A percentile compares a stretch with the other conserved stretches of the same genome.
These are phyloP conservation scores for Toxonevra muliebris DNA, from an alignment of 2,888 invertebrate species.

Conservation along the genomic window DNA sequence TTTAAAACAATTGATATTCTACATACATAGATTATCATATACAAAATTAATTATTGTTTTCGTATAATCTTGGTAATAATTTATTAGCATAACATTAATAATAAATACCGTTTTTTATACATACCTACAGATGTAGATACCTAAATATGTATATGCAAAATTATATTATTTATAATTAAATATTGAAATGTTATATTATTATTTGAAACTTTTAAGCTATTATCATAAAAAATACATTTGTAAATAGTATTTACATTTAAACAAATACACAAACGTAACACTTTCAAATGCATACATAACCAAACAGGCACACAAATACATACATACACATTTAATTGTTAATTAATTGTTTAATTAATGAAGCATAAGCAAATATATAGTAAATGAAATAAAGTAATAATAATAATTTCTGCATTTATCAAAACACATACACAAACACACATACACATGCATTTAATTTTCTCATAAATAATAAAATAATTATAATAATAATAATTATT, in stretches of 20 bases:
- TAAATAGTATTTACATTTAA: slow-evolving; percentile 27
- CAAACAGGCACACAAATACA: slow-evolving; percentile 32
- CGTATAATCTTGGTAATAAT: too few relatives aligned
- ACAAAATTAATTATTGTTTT: not conserved
- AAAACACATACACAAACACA: not conserved
- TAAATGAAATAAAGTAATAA: slow-evolving; percentile 59
- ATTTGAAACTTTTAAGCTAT: too few relatives aligned
- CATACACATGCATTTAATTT: not conserved
- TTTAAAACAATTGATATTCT: too few relatives aligned
- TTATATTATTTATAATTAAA: too few relatives aligned
- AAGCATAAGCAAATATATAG: slow-evolving; percentile 51
- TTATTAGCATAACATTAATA: too few relatives aligned
- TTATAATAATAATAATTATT: too few relatives aligned
- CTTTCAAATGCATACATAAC: slow-evolving; percentile 32
- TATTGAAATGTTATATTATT: too few relatives aligned
- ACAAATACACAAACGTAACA: slow-evolving; percentile 19
- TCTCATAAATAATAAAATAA: too few relatives aligned
- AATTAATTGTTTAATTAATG: slow-evolving; percentile 53
- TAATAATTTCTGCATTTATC: slow-evolving; percentile 51
- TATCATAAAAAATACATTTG: slow-evolving; percentile 23
- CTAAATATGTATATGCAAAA: too few relatives aligned
- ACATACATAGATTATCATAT: not conserved
- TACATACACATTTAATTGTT: slow-evolving; percentile 45
- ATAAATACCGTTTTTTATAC: too few relatives aligned
- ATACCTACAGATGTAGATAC: too few relatives aligned